Base-by-base conservation (phyloP, 2,113 vertebrate genomes). In the Peromyscus polionotus region DNA sequence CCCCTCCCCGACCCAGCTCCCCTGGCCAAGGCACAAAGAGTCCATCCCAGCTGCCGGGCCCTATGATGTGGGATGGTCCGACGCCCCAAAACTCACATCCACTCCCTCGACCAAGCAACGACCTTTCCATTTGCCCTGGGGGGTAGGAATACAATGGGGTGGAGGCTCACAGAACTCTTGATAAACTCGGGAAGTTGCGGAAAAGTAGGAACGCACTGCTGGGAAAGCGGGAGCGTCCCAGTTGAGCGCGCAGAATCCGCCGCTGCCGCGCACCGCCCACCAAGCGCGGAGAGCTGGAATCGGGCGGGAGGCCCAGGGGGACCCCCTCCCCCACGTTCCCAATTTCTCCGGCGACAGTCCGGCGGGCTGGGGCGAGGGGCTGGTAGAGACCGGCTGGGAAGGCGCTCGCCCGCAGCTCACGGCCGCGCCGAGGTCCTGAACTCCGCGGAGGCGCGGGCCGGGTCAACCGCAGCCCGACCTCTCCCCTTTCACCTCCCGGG, bases 21-120 rank as follows among this genome's bases (percentile, higher is more conserved):
- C 97, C 98, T 97, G 98, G 98, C 99, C 98, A 98, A 99, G 98
- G 99, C 99, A 99, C 99, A 91, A 98, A 99, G 99, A 99, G 79
- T 36, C 59, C 88, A 20, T 75, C 48, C 75, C 2, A 45, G 76
- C 45, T 14, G 90, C 87, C 0, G 73, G 17, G 94, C 28, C 84
- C 51, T 59, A 24, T 26, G 36, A 81, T 19, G 91, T 73, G 51
- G 72, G n/a, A 77, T 22, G 76, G 88, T n/a, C 67, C 22, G 51
- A n/a, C 88, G 51, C 93, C 51, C n/a, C 39, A 51, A 42, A 45
- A 28, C 73, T 33, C 95, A 24, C 61, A 59, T 42, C 89, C 22
- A 33, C 39, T 48, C 70, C 72, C 73, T 42, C 5, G 3, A 39
- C 5, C 33, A 51, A 54, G 68, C 13, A n/a, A 70, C 8, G 59